A percentile compares a stretch with the other conserved stretches of the same genome.
These are phyloP conservation scores for Papilio machaon DNA, from an alignment of 1,140 invertebrate species.

Conservation along the genomic window DNA sequence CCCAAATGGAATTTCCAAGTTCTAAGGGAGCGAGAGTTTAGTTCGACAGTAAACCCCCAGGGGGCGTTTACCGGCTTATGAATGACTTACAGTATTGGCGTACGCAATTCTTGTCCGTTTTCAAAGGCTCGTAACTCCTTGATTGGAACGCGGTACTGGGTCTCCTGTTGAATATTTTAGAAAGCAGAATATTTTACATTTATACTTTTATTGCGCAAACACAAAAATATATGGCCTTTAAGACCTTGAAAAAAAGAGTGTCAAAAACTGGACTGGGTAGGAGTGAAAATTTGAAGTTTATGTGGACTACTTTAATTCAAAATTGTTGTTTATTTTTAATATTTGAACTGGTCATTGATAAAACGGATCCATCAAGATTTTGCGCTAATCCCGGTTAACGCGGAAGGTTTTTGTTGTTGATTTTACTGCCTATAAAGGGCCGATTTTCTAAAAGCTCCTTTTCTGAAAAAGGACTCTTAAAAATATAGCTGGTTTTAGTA, in stretches of 20 bases:
- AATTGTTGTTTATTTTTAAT: conserved; percentile 9
- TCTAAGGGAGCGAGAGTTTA: conserved; percentile 50
- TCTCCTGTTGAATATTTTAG: neutral
- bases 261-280: too few species aligned
- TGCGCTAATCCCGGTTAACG: conserved; percentile 34
- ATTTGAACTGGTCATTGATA: conserved; percentile 11
- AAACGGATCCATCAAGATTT: neutral
- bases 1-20: conserved; percentile 73
- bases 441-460: conserved; percentile 34
- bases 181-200: too few species aligned
- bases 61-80: conserved; percentile 49
- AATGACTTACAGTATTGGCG: conserved; percentile 52
- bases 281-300: neutral
- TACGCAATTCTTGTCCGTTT: conserved; percentile 48
- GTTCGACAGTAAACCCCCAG: conserved; percentile 44
- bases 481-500: conserved; percentile 36
- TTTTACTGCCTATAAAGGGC: conserved; percentile 36
- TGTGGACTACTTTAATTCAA: neutral
- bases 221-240: too few species aligned
- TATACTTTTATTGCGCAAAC: too few species aligned
- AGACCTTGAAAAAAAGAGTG: neutral
- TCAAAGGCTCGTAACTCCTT: neutral
- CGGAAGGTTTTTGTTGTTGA: conserved; percentile 31
- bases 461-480: conserved; percentile 23
- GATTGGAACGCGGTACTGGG: neutral